Evolutionary conservation across 2,888 invertebrate species (phyloP).

Genomic region (Sminthurides aquaticus): DNA sequence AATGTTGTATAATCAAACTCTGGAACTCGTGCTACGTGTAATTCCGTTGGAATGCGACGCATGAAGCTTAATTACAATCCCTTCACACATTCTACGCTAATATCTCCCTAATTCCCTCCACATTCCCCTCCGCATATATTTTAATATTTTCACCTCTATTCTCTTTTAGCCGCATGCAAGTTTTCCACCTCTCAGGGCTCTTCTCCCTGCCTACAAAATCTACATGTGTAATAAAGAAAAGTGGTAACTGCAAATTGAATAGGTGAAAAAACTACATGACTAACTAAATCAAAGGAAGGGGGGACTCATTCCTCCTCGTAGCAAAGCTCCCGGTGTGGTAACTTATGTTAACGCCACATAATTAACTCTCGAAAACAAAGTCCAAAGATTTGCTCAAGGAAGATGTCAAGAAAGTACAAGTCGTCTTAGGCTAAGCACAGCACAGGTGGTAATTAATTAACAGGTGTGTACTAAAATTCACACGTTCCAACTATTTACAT

Average conservation of each 20-base stretch:
- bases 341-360: background rate
- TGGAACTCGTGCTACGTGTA: constrained; percentile 22
- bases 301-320: too few relatives aligned
- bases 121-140: background rate
- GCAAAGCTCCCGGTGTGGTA: background rate
- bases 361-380: background rate
- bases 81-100: background rate
- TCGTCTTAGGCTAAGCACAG: too few relatives aligned
- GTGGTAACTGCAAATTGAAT: background rate
- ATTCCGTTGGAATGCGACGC: constrained; percentile 21
- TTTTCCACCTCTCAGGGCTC: background rate
- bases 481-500: background rate
- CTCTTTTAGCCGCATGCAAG: too few relatives aligned
- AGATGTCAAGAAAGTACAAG: background rate
- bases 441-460: background rate
- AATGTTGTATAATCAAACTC: constrained; percentile 21
- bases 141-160: background rate
- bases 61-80: constrained; percentile 17
- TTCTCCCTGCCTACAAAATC: background rate
- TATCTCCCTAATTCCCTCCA: background rate
- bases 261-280: background rate
- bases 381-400: too few relatives aligned
- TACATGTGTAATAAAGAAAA: background rate
- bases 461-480: background rate
- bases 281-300: too few relatives aligned